Conservation (phyloP, 2,888 invertebrate species). For the Buathra laborator region DNA sequence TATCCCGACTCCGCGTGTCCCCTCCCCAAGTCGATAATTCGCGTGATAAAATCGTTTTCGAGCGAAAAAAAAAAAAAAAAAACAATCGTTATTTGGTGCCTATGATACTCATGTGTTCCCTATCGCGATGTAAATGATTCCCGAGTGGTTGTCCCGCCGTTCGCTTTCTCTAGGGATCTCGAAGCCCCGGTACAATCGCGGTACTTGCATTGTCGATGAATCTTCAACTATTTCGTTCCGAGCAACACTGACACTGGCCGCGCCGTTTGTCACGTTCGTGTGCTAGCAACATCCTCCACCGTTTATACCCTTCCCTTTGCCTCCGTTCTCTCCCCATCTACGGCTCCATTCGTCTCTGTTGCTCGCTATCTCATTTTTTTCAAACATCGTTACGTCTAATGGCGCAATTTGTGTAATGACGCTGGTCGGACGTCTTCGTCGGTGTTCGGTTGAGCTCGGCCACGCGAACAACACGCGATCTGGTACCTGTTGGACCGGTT, state of each 20-base stretch:
- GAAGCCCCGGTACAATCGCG: neutral
- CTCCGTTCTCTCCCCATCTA: neutral
- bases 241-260: conserved; percentile 3
- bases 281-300: neutral
- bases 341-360: neutral
- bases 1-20: neutral
- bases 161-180: neutral
- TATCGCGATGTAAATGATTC: neutral
- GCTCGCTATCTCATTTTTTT: conserved; percentile 48
- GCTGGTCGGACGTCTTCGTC: conserved; percentile 78
- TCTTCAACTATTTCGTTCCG: conserved; percentile 9
- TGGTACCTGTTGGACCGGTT: conserved; percentile 80
- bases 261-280: conserved; percentile 39
- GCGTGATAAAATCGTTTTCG: neutral
- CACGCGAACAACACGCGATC: conserved; percentile 85
- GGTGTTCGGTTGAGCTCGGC: conserved; percentile 80
- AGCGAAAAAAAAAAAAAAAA: neutral
- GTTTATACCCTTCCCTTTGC: neutral
- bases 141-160: neutral
- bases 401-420: conserved; percentile 83
- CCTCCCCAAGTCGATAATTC: neutral
- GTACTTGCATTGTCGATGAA: neutral
- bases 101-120: conserved; percentile 4
- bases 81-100: neutral
- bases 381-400: conserved; percentile 75